A percentile compares a stretch with the other conserved stretches of the same genome.
Evolutionary conservation across 2,113 vertebrate species (phyloP).

Genomic region (Pseudorhombus dupliciocellatus): DNA sequence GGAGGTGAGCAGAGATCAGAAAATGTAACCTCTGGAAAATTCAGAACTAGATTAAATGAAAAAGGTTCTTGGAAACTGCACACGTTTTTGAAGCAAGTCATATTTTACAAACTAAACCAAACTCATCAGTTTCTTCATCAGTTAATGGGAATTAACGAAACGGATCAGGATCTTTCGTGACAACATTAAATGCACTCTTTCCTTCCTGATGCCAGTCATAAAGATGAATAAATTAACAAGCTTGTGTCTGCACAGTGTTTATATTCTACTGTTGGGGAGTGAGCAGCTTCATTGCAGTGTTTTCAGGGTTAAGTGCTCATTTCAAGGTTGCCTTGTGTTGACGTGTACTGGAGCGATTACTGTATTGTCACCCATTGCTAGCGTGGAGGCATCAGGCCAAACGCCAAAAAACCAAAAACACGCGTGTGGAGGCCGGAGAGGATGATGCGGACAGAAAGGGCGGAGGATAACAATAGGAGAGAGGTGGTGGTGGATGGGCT

Average conservation of each 20-base stretch:
- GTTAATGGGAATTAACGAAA: neutral
- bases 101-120: no score
- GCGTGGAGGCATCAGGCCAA: neutral
- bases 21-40: no score
- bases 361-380: slow-evolving; percentile 11
- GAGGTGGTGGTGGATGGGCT: neutral
- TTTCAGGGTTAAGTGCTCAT: slow-evolving; percentile 23
- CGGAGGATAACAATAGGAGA: slow-evolving; percentile 49
- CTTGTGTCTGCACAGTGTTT: neutral
- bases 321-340: slow-evolving; percentile 28
- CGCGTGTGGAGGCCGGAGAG: neutral
- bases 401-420: slow-evolving; percentile 20
- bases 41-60: no score
- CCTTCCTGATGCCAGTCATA: neutral
- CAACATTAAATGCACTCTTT: neutral
- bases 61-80: no score
- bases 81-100: no score
- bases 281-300: slow-evolving; percentile 35
- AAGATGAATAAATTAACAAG: neutral
- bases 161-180: neutral
- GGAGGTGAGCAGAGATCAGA: no score
- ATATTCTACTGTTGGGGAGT: neutral
- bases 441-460: slow-evolving; percentile 34
- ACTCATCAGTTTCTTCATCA: neutral
- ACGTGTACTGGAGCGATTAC: neutral